These are phyloP conservation scores for Balaenoptera acutorostrata DNA, from an alignment of 2,113 vertebrate species.

Conservation along the genomic window DNA sequence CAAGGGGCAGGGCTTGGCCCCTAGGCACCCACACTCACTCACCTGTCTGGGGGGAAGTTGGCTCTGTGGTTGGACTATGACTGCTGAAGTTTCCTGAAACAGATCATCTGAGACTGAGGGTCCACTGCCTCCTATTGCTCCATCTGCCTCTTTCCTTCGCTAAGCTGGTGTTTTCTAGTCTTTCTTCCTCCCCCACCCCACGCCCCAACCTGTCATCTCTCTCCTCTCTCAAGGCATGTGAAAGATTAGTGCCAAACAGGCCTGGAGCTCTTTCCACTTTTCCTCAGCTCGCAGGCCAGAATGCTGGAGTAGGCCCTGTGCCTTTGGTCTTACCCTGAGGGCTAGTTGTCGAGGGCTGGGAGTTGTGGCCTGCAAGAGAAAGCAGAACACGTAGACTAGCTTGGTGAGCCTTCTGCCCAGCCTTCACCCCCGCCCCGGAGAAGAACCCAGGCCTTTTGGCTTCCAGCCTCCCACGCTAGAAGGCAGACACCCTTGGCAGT, in stretches of 20 bases:
- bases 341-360: not conserved
- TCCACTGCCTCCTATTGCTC: not conserved
- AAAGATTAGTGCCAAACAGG: not conserved
- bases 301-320: not conserved
- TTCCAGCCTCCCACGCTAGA: not conserved
- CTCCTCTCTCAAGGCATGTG: not conserved
- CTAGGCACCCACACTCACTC: not conserved
- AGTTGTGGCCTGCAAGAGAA: conserved; percentile 45
- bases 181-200: not conserved
- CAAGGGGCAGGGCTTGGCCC: too few relatives aligned
- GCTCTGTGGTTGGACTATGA: not conserved
- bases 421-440: not conserved
- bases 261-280: not conserved
- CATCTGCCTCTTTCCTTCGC: not conserved
- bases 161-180: not conserved
- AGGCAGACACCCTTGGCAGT: not conserved
- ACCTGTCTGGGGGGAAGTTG: not conserved
- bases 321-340: conserved; percentile 49
- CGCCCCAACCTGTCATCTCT: not conserved
- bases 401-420: not conserved
- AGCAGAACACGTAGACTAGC: not conserved
- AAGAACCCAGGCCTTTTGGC: not conserved
- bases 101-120: not conserved
- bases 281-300: not conserved
- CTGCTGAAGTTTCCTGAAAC: conserved; percentile 23